These are phyloP conservation scores for Byasa hedistus DNA, from an alignment of 2,888 invertebrate genomes.

Conservation along the genomic window DNA sequence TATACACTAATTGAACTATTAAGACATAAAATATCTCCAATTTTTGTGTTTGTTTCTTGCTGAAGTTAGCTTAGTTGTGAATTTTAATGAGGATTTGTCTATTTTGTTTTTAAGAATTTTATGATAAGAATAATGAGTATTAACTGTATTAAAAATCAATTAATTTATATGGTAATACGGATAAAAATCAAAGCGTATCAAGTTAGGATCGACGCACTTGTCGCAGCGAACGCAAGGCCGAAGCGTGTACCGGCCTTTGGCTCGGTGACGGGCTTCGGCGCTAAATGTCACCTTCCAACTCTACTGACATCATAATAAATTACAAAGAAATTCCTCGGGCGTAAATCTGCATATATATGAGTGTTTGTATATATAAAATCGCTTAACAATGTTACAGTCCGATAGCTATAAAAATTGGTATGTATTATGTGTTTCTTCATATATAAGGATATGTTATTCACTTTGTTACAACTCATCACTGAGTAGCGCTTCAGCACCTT, in stretches of 20 bases:
- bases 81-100: too few relatives aligned
- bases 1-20: too few relatives aligned
- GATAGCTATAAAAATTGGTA: neutral
- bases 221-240: slow-evolving; percentile 63
- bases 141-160: neutral
- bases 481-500: too few relatives aligned
- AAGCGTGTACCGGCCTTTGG: slow-evolving; percentile 53
- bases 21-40: too few relatives aligned
- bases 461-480: too few relatives aligned
- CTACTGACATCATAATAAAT: slow-evolving; percentile 32
- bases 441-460: too few relatives aligned
- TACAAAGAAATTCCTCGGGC: slow-evolving; percentile 26
- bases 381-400: neutral
- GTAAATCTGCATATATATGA: neutral
- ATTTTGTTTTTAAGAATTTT: neutral
- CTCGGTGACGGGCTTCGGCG: slow-evolving; percentile 61
- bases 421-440: too few relatives aligned
- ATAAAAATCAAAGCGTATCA: slow-evolving; percentile 15
- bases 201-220: slow-evolving; percentile 51
- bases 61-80: too few relatives aligned
- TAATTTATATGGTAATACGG: slow-evolving; percentile 10
- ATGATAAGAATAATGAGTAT: neutral
- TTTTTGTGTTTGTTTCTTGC: too few relatives aligned
- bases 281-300: slow-evolving; percentile 36
- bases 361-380: neutral